phyloP scores from a whole-genome alignment of 2,797 vertebrate genomes.

The Neopelma chrysocephalum region DNA sequence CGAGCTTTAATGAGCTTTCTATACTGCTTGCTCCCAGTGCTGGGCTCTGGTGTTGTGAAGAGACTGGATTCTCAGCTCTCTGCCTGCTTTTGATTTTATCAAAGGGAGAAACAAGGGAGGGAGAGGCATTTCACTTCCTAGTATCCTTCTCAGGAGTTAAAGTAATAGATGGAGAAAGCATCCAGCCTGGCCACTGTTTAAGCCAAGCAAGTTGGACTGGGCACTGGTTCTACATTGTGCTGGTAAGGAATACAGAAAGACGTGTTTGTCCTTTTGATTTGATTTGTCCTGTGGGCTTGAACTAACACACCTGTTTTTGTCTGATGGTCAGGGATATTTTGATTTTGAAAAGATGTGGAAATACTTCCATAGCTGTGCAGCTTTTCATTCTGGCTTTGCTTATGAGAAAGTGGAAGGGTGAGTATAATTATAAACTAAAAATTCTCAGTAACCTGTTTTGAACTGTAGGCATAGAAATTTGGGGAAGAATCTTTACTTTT shows the following conservation, averaged over 20 bases:
- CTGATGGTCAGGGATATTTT: not conserved
- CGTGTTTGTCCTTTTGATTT: not conserved
- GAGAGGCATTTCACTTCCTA: not conserved
- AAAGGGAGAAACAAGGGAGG: not conserved
- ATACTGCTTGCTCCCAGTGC: not conserved
- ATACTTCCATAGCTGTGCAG: not conserved
- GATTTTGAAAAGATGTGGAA: not conserved
- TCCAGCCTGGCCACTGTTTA: not conserved
- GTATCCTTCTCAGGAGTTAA: not conserved
- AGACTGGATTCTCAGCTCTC: not conserved
- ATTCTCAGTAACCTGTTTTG: not conserved
- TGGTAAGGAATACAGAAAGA: not conserved
- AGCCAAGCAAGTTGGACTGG: not conserved
- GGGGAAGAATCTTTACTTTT: not conserved
- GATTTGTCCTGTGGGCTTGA: not conserved
- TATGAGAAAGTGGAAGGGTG: not conserved
- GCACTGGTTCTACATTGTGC: accelerated
- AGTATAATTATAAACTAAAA: not conserved
- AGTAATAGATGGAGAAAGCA: not conserved
- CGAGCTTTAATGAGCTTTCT: constrained; percentile 5
- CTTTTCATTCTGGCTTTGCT: not conserved
- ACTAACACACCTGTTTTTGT: not conserved
- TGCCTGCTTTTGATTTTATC: constrained; percentile 1
- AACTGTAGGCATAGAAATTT: not conserved
- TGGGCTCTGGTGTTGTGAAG: not conserved